Evolutionary conservation across 2,888 invertebrate genomes (phyloP).

Genomic region (Caenorhabditis uteleia): DNA sequence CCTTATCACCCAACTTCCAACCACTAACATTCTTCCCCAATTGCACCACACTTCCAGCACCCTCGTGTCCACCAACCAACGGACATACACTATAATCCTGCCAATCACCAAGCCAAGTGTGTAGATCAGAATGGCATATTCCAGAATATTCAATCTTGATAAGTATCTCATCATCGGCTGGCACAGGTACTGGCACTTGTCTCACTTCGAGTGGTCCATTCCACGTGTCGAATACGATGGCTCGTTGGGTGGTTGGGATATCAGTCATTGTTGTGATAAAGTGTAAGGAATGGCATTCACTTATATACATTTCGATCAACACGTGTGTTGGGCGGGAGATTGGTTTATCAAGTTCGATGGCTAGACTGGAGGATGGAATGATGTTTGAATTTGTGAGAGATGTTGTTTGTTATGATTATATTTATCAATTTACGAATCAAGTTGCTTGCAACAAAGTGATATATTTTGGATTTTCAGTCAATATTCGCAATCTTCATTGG

Average conservation of each 20-base stretch:
- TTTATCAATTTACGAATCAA: no score
- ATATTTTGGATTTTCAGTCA: no score
- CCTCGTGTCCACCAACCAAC: slow-evolving; percentile 53
- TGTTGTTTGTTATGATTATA: no score
- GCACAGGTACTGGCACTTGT: slow-evolving; percentile 38
- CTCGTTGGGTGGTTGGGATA: slow-evolving; percentile 19
- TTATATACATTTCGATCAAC: no score
- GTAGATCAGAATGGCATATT: slow-evolving; percentile 52
- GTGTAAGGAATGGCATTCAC: no score
- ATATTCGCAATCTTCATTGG: no score
- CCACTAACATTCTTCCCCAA: slow-evolving; percentile 41
- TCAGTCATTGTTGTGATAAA: background rate
- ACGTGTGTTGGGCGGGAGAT: no score
- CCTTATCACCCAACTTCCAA: slow-evolving; percentile 48
- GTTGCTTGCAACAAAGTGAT: no score
- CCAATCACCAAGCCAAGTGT: slow-evolving; percentile 39
- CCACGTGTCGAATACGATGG: slow-evolving; percentile 35
- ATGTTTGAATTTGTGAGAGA: no score
- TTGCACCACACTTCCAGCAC: slow-evolving; percentile 48
- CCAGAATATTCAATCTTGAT: slow-evolving; percentile 46
- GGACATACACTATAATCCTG: slow-evolving; percentile 29
- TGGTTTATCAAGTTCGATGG: no score
- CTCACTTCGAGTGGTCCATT: slow-evolving; percentile 33
- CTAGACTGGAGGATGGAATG: no score
- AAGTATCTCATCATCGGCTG: slow-evolving; percentile 43